Percentiles rank a stretch among this genome's conserved stretches.
These are phyloP conservation scores for Melieria picta DNA, from an alignment of 2,888 invertebrate species.

Conservation along the genomic window DNA sequence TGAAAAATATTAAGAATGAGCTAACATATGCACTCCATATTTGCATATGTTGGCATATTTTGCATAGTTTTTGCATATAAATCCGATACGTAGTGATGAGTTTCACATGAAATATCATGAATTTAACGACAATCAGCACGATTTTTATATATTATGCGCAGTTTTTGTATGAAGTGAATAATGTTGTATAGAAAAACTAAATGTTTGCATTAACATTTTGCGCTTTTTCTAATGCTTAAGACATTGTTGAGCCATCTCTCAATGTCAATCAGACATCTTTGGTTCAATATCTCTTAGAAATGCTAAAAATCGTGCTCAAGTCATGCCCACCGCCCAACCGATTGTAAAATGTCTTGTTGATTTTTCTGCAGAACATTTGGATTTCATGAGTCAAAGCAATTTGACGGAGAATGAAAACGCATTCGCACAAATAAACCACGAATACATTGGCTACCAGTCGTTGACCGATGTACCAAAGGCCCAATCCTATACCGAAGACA, in stretches of 20 bases:
- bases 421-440: constrained; percentile 89
- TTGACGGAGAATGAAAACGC: constrained; percentile 80
- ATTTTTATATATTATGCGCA: constrained; percentile 26
- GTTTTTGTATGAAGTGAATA: no score
- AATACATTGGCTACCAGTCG: constrained; percentile 94
- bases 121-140: background rate
- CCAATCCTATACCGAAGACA: constrained; percentile 77
- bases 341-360: no score
- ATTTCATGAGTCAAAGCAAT: constrained; percentile 90
- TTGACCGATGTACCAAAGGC: constrained; percentile 93
- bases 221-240: background rate
- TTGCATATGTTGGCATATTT: no score
- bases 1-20: no score
- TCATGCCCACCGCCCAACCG: no score
- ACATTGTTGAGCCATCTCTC: no score
- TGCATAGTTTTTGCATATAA: no score
- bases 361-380: constrained; percentile 81
- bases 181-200: background rate
- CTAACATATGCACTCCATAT: no score
- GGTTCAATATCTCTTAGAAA: no score
- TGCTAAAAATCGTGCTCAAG: no score
- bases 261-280: no score
- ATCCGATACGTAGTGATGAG: no score
- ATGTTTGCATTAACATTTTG: background rate
- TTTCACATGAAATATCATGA: background rate